Evolutionary conservation across 2,888 invertebrate species (phyloP), one percentile per base, ranked within the genome.

Genomic region (Nomada ferruginata): DNA sequence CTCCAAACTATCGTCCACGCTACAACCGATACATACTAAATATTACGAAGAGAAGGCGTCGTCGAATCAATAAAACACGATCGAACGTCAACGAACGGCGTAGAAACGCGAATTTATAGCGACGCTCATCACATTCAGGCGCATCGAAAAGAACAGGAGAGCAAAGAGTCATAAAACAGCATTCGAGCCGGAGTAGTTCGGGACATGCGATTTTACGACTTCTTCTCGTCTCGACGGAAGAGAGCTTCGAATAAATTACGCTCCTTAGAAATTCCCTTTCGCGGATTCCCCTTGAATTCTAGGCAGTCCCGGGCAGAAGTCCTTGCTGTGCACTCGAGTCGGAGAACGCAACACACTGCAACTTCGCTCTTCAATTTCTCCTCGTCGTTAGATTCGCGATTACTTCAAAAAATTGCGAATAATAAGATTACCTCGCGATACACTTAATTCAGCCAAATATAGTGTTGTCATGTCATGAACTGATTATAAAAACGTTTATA

Each of bases 191-290:
- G n/a, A 60, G 52, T 65, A 55, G 11, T 26, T 53, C 42, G 60
- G 53, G 47, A 59, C 50, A 63, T 57, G 76, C 4, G 69, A 53
- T 66, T 72, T 72, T 70, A 76, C 65, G 63, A 79, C 65, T 73
- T 74, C 26, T 57, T 23, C 23, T 20, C 69, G 53, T 75, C 60
- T 20, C 44, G 26, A 18, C 55, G 64, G 69, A 64, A 53, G 75
- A 69, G 36, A 79, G 64, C 68, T 60, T 72, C 61, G 75, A 72
- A 76, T 79, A 73, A 84, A 83, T 84, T 83, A 68, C 70, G 11
- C 69, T 63, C 68, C 66, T 84, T 74, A 74, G 63, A 79, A 76
- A 79, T 61, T 53, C 83, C 60, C 64, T 71, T 64, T 53, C 65
- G 63, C 50, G 70, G 79, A 83, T 79, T 69, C 79, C 50, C 15